These are phyloP conservation scores for Ochotona curzoniae DNA, from an alignment of 2,113 vertebrate genomes.

Conservation along the genomic window DNA sequence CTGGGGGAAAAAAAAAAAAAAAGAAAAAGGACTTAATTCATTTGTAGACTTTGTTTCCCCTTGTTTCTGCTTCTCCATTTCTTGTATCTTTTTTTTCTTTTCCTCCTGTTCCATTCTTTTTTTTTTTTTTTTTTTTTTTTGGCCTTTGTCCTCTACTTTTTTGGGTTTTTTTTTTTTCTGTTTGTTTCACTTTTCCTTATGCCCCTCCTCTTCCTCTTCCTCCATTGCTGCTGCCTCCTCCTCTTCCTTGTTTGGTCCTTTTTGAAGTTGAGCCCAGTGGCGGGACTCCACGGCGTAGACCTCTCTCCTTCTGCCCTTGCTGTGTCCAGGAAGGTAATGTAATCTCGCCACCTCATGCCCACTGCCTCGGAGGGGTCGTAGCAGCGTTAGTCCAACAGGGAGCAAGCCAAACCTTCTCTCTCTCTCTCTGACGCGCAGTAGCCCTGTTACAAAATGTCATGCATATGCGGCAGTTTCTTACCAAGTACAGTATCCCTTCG, in stretches of 20 bases:
- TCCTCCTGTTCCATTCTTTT: conserved; percentile 86
- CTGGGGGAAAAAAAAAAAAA: conserved; percentile 35
- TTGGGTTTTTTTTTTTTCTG: conserved; percentile 84
- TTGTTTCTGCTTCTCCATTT: conserved; percentile 88
- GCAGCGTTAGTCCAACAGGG: conserved; percentile 77
- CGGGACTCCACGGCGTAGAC: conserved; percentile 97
- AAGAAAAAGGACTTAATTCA: conserved; percentile 81
- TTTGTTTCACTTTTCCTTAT: conserved; percentile 84
- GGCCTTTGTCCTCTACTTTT: conserved; percentile 89
- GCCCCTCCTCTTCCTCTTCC: conserved; percentile 73
- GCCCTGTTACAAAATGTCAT: conserved; percentile 74
- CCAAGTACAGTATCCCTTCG: conserved; percentile 86
- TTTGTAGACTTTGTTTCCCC: conserved; percentile 85
- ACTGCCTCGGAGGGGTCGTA: conserved; percentile 84
- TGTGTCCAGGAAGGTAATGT: conserved; percentile 99
- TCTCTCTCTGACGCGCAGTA: conserved; percentile 67
- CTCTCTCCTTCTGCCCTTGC: conserved; percentile 99
- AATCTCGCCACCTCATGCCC: conserved; percentile 83
- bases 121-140: conserved; percentile 88
- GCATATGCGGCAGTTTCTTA: conserved; percentile 78
- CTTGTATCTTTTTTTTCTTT: conserved; percentile 85
- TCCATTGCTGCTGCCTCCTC: conserved; percentile 50
- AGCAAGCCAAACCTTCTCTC: conserved; percentile 63
- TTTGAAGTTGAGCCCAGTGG: conserved; percentile 98
- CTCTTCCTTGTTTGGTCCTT: conserved; percentile 86